Base-by-base conservation (phyloP, 2,797 vertebrate species). In the Pelochelys cantorii region DNA sequence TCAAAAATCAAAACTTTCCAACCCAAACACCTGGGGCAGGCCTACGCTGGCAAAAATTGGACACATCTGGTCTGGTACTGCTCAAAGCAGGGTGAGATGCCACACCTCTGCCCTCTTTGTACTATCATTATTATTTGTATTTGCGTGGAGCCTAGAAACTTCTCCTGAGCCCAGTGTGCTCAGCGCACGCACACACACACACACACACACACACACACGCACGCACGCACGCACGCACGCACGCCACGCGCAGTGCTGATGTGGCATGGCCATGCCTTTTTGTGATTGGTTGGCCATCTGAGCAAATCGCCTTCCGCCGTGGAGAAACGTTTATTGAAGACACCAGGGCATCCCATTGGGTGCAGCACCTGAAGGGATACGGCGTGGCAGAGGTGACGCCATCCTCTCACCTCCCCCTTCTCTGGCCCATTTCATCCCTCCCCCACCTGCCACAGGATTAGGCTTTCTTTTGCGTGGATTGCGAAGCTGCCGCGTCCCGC, bases 201-300 rank as follows among this genome's bases (percentile, higher is more conserved):
- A 62, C 54, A 68, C 82, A 11, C 42, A 59, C 23, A 57, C 23
- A 59, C 42, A 9, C 57, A 59, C 23, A 59, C 4, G 11, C 5
- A 4, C 11, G 0, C 2, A 22, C 17, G 79, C 59, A 9, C 57
- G 25, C 23, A 59, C 4, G 11, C 5, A 4, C 11, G 0, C 2
- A 22, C 17, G 79, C 59, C 52, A 42, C 17, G 2, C 56, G 79
- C 54, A 1, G 29, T 15, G 29, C 60, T 62, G 29, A 62, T 15
- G 29, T 17, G 29, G 29, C 29, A 17, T 1, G 14, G 25, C 42
- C 42, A 31, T 1, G 14, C 60, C 60, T 29, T 62, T 62, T 62
- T 62, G 29, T 31, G 29, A 62, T 14, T 62, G 60, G 60, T 29
- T 62, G 60, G 27, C 60, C 60, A 62, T 62, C 13, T 14, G 31